Conservation (phyloP, 2,888 invertebrate genomes). For the Adineta ricciae region DNA sequence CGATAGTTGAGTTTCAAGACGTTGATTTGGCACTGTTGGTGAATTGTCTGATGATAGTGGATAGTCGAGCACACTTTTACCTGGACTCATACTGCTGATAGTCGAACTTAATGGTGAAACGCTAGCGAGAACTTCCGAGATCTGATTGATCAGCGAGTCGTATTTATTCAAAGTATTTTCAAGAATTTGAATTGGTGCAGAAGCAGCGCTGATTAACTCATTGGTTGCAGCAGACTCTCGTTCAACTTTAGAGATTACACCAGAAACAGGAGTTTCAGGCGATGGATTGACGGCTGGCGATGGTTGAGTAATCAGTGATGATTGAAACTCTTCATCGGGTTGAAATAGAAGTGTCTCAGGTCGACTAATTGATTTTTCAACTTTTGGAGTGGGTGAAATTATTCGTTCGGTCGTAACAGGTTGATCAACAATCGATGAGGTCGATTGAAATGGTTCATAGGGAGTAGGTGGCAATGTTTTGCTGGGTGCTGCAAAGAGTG, state of each 20-base stretch:
- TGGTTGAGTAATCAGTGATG: not conserved
- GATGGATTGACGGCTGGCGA: not conserved
- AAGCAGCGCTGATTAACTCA: not conserved
- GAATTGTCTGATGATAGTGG: not conserved
- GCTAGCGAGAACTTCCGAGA: not conserved
- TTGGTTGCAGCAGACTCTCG: not conserved
- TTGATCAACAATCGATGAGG: not conserved
- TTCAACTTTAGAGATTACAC: not conserved
- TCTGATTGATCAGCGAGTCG: not conserved
- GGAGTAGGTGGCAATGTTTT: not conserved
- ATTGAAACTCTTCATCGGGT: not conserved
- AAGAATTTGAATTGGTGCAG: not conserved
- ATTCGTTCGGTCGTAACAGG: not conserved
- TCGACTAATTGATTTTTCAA: not conserved
- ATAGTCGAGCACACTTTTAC: conserved; percentile 4
- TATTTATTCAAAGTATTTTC: not conserved
- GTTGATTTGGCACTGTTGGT: not conserved
- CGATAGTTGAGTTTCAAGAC: not conserved
- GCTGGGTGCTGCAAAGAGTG: not conserved
- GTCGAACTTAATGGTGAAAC: conserved; percentile 10
- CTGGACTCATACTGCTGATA: not conserved
- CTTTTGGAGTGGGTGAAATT: not conserved
- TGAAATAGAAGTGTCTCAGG: not conserved
- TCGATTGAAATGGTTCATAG: not conserved
- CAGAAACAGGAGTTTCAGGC: not conserved